Evolutionary conservation across 2,888 invertebrate species (phyloP).

Genomic region (Metopia argyrocephala): DNA sequence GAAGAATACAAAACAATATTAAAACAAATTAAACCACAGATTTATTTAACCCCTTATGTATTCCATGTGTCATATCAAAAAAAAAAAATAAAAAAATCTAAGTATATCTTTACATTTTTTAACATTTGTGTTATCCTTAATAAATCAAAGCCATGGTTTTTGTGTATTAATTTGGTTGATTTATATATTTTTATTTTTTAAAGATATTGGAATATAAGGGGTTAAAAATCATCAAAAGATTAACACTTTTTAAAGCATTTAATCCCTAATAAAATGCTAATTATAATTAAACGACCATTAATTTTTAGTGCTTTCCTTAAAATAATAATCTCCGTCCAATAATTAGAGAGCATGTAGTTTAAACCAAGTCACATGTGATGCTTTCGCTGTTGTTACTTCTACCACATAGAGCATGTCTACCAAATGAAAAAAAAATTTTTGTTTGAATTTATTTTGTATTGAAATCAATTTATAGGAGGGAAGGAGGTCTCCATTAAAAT

Average conservation of each 20-base stretch:
- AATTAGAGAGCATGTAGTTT: too few relatives aligned
- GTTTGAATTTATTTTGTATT: neutral
- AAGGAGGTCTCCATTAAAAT: too few relatives aligned
- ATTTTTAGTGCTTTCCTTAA: neutral
- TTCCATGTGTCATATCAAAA: too few relatives aligned
- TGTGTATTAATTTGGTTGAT: too few relatives aligned
- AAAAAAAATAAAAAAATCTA: too few relatives aligned
- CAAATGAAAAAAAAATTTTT: slow-evolving; percentile 23
- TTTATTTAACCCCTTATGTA: too few relatives aligned
- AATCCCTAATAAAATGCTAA: slow-evolving; percentile 24
- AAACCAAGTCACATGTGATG: neutral
- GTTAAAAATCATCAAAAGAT: neutral
- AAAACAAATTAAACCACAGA: too few relatives aligned
- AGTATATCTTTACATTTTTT: too few relatives aligned
- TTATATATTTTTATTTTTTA: too few relatives aligned
- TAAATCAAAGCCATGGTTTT: too few relatives aligned
- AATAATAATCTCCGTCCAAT: slow-evolving; percentile 3
- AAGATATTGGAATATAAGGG: neutral
- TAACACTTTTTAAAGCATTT: slow-evolving; percentile 35
- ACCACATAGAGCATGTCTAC: slow-evolving; percentile 71
- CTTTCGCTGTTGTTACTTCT: slow-evolving; percentile 14
- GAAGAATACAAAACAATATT: too few relatives aligned
- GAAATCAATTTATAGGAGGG: slow-evolving; percentile 6
- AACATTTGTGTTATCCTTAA: too few relatives aligned
- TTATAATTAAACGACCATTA: neutral